A percentile compares a stretch with the other conserved stretches of the same genome.
phyloP scores from a whole-genome alignment of 2,888 invertebrate genomes.

The Calliphora vomitoria region DNA sequence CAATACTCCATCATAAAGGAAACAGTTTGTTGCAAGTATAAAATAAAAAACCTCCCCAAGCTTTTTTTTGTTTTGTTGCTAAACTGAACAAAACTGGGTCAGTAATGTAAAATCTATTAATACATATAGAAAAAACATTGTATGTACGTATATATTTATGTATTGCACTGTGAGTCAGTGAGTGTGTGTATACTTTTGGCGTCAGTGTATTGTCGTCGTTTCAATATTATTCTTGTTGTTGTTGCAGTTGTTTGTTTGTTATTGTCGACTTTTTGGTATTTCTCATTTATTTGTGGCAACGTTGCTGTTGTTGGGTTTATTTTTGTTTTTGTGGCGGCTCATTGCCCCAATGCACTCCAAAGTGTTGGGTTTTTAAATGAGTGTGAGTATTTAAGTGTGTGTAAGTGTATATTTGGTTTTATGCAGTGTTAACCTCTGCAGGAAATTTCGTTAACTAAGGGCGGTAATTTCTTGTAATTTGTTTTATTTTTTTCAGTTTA shows the following conservation, averaged over 20 bases:
- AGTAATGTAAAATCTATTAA: constrained; percentile 76
- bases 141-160: not conserved
- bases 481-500: constrained; percentile 17
- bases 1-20: constrained; percentile 1
- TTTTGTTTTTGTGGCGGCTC: constrained; percentile 68
- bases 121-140: constrained; percentile 30
- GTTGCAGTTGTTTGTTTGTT: constrained; percentile 23
- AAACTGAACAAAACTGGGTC: constrained; percentile 73
- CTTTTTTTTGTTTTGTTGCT: constrained; percentile 34
- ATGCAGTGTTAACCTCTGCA: constrained; percentile 32
- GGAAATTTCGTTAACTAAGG: constrained; percentile 45
- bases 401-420: constrained; percentile 7
- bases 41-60: constrained; percentile 50
- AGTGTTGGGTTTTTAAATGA: not conserved
- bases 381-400: not conserved
- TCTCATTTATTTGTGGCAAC: constrained; percentile 56
- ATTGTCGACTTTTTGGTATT: constrained; percentile 47
- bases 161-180: not conserved
- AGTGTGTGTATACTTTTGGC: constrained; percentile 64
- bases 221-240: not conserved
- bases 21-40: constrained; percentile 38
- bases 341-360: constrained; percentile 62
- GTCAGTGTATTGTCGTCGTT: constrained; percentile 68
- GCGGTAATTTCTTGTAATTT: constrained; percentile 25
- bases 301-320: constrained; percentile 38